Conservation (phyloP, 2,888 invertebrate genomes). For the Phalera bucephala region DNA sequence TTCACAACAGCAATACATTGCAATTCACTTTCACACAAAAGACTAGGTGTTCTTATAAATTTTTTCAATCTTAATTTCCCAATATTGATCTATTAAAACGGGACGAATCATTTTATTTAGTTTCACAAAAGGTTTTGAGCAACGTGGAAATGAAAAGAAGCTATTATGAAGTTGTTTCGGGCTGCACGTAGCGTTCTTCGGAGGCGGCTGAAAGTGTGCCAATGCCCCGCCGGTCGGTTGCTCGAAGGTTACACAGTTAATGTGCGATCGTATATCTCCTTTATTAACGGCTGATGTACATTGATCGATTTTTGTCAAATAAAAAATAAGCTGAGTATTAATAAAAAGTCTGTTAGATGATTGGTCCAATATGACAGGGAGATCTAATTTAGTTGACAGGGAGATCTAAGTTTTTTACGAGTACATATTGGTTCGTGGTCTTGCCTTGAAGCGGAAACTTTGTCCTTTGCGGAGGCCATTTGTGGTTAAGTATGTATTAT, state of each 20-base stretch:
- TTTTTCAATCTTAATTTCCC: background rate
- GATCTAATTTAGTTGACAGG: no score
- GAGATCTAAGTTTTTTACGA: no score
- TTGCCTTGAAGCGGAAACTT: no score
- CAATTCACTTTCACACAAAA: background rate
- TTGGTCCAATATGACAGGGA: no score
- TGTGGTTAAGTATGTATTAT: no score
- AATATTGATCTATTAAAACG: background rate
- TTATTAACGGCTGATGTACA: slow-evolving; percentile 13
- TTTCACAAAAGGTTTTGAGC: slow-evolving; percentile 27
- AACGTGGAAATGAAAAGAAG: slow-evolving; percentile 32
- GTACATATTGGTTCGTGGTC: no score
- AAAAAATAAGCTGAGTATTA: no score
- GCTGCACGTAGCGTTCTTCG: slow-evolving; percentile 38
- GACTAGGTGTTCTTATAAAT: no score
- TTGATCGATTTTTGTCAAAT: slow-evolving; percentile 13
- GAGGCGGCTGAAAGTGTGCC: slow-evolving; percentile 59
- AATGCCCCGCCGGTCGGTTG: slow-evolving; percentile 39
- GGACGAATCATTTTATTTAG: slow-evolving; percentile 12
- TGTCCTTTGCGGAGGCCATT: no score
- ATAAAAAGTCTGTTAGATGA: no score
- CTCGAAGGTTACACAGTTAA: slow-evolving; percentile 37
- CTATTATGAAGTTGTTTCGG: slow-evolving; percentile 31
- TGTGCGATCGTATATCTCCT: slow-evolving; percentile 25
- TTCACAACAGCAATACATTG: no score